Base-by-base conservation (phyloP, 2,888 invertebrate species). In the Lasioglossum morio region DNA sequence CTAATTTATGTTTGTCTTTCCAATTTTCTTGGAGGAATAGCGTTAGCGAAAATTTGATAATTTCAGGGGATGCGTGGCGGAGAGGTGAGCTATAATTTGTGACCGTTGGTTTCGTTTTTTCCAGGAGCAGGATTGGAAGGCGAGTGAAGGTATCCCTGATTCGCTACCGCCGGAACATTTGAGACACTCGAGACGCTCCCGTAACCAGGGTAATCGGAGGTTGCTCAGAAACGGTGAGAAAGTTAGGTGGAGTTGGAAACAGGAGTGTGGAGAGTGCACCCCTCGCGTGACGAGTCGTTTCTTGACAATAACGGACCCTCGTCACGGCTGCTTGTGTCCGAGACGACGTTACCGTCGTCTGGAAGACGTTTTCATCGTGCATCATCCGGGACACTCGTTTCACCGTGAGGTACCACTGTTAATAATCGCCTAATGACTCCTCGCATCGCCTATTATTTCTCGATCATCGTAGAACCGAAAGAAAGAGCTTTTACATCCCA, bases 221-320 rank as follows among this genome's bases (percentile, higher is more conserved):
- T 90, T 88, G 89, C 88, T 85, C 85, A 87, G 92, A 87, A 81
- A 90, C 88, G 88, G 81, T 82, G 89, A 84, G 85, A 87, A 89
- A 91, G 86, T 88, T 85, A 46, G 78, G 77, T 66, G 60, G 40
- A 76, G 81, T 66, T 37, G 73, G 53, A 23, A 30, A 66, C 34
- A 73, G 79, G 53, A 34, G 75, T 81, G 60, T 46, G 72, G 66
- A 81, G 81, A 72, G 81, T 85, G 70, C 85, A 87, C 80, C 86
- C 88, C 77, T 87, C 86, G 88, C 76, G 90, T 89, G 88, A 91
- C 88, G 88, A 89, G 86, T 84, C 87, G 87, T 90, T 86, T 86
- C 87, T 84, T 80, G 85, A 76, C 87, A 81, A 85, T 88, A 84
- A 89, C 90, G 84, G 87, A 91, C 89, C 91, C 91, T 90, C 88